Conservation (phyloP, 2,888 invertebrate genomes). For the Hypolimnas misippus region DNA sequence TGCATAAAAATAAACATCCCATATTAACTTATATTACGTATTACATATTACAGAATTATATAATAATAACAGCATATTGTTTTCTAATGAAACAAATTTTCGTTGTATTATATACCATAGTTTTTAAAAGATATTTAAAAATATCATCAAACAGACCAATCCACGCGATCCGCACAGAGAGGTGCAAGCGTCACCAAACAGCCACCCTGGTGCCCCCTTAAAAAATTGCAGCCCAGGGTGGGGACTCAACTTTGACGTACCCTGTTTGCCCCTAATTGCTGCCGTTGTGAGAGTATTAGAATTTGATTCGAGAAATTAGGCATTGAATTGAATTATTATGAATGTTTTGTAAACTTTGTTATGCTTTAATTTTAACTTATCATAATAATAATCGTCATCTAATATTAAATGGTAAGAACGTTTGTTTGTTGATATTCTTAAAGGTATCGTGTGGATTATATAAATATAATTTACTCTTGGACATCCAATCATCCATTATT, state of each 20-base stretch:
- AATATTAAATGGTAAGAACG: too few relatives aligned
- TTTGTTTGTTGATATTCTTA: too few relatives aligned
- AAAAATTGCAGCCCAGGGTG: constrained; percentile 70
- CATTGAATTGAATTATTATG: constrained; percentile 16
- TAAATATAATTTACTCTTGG: too few relatives aligned
- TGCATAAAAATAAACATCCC: too few relatives aligned
- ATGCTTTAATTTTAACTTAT: not conserved
- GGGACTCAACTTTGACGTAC: constrained; percentile 73
- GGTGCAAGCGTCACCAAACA: constrained; percentile 80
- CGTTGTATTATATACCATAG: not conserved
- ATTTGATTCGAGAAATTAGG: constrained; percentile 50
- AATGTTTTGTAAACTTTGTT: not conserved
- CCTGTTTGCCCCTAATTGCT: constrained; percentile 73
- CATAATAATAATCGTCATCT: not conserved
- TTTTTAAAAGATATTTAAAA: not conserved
- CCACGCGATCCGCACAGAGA: constrained; percentile 45
- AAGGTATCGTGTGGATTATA: too few relatives aligned
- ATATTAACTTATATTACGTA: too few relatives aligned
- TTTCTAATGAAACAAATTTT: not conserved
- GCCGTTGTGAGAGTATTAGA: constrained; percentile 57
- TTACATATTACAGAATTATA: too few relatives aligned
- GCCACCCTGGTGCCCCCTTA: constrained; percentile 68
- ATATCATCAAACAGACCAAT: constrained; percentile 48
- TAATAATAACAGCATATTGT: too few relatives aligned
- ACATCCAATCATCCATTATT: too few relatives aligned